phyloP scores from a whole-genome alignment of 2,888 invertebrate genomes.

The Actias luna region DNA sequence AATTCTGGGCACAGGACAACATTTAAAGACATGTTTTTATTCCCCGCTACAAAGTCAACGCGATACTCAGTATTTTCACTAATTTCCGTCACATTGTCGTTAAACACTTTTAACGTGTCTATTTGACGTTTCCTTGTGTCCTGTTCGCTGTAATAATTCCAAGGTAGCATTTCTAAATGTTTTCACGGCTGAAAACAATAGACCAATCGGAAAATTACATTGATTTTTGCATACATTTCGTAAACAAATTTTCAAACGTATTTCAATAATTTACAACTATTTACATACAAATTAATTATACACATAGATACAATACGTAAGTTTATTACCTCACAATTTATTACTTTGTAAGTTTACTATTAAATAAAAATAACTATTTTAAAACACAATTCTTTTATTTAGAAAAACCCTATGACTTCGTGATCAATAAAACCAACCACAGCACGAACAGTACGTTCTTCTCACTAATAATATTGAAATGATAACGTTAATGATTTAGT shows the following conservation, averaged over 20 bases:
- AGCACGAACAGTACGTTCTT: too few relatives aligned
- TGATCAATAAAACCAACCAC: too few relatives aligned
- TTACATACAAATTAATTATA: too few relatives aligned
- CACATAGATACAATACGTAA: too few relatives aligned
- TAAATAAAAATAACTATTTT: too few relatives aligned
- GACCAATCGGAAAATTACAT: not conserved
- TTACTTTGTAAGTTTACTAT: too few relatives aligned
- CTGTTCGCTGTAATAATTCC: conserved; percentile 79
- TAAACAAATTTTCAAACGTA: not conserved
- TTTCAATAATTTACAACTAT: too few relatives aligned
- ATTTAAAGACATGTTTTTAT: conserved; percentile 84
- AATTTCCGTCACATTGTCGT: conserved; percentile 89
- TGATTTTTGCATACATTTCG: not conserved
- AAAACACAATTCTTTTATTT: too few relatives aligned
- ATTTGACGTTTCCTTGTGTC: conserved; percentile 87
- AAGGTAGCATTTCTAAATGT: conserved; percentile 72
- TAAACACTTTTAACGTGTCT: conserved; percentile 91
- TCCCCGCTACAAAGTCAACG: conserved; percentile 85
- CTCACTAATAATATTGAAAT: too few relatives aligned
- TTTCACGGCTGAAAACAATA: not conserved
- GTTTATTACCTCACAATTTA: too few relatives aligned
- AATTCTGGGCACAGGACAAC: conserved; percentile 86
- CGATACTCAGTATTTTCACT: conserved; percentile 87
- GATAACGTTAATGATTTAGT: too few relatives aligned
- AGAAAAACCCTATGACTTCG: too few relatives aligned